Conservation (phyloP, 2,888 invertebrate species). For the Phania funesta region DNA sequence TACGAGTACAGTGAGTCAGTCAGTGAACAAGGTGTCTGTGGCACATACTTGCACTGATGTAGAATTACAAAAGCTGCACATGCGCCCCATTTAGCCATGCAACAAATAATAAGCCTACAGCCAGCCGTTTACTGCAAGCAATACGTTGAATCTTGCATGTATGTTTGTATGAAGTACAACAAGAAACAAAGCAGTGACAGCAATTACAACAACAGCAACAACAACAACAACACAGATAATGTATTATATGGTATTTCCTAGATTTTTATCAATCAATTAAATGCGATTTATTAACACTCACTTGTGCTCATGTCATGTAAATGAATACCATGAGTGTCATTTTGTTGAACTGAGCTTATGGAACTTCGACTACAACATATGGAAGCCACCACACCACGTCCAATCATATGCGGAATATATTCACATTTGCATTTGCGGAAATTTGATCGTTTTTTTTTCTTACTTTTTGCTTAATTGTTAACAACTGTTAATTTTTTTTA, state of each 20-base stretch:
- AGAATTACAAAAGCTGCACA: slow-evolving; percentile 41
- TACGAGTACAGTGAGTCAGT: background rate
- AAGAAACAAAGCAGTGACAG: background rate
- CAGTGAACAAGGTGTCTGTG: slow-evolving; percentile 12
- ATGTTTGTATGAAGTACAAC: background rate
- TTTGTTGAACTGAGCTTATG: background rate
- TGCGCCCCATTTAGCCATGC: slow-evolving; percentile 44
- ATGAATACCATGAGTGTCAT: slow-evolving; percentile 35
- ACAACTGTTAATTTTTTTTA: background rate
- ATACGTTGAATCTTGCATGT: slow-evolving; percentile 13
- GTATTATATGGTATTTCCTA: slow-evolving; percentile 48
- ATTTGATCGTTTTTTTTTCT: background rate
- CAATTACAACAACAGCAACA: slow-evolving; percentile 4
- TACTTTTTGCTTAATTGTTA: background rate
- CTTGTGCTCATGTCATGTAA: slow-evolving; percentile 61
- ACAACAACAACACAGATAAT: background rate
- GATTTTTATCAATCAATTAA: slow-evolving; percentile 72
- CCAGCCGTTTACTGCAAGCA: slow-evolving; percentile 2
- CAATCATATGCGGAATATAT: background rate
- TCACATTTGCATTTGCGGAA: background rate
- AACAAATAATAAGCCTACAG: background rate
- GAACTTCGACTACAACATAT: background rate
- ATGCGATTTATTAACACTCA: slow-evolving; percentile 70
- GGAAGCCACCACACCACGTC: background rate
- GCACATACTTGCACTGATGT: background rate